phyloP scores from a whole-genome alignment of 2,888 invertebrate species.

The Didymodactylos carnosus region DNA sequence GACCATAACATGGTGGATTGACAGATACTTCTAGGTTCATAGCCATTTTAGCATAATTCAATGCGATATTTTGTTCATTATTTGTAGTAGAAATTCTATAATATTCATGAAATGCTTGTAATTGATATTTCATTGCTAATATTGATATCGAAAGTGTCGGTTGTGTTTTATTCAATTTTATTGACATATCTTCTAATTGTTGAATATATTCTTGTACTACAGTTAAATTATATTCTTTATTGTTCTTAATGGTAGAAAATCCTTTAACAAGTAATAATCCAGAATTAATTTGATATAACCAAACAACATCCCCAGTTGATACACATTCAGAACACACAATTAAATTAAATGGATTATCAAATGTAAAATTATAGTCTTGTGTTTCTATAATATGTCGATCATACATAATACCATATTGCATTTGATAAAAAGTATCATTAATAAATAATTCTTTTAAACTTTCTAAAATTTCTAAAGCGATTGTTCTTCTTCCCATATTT shows the following conservation, averaged over 20 bases:
- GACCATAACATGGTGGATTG: background rate
- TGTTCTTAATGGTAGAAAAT: background rate
- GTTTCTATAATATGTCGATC: background rate
- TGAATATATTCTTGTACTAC: background rate
- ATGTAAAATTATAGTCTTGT: background rate
- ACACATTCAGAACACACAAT: background rate
- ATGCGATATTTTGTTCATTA: background rate
- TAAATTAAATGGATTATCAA: background rate
- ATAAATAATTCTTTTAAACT: background rate
- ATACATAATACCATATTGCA: background rate
- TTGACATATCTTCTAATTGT: background rate
- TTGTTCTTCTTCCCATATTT: background rate
- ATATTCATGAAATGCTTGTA: background rate
- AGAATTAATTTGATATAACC: background rate
- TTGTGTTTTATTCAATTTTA: background rate
- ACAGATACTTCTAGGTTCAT: background rate
- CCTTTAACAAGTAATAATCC: background rate
- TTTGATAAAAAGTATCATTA: background rate
- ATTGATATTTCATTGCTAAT: background rate
- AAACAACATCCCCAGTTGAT: background rate
- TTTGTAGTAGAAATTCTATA: background rate
- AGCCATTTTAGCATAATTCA: background rate
- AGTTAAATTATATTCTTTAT: background rate
- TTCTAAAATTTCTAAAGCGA: background rate
- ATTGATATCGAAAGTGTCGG: background rate